Evolutionary conservation across 2,888 invertebrate species (phyloP).

Genomic region (Leptogaster cylindrica): DNA sequence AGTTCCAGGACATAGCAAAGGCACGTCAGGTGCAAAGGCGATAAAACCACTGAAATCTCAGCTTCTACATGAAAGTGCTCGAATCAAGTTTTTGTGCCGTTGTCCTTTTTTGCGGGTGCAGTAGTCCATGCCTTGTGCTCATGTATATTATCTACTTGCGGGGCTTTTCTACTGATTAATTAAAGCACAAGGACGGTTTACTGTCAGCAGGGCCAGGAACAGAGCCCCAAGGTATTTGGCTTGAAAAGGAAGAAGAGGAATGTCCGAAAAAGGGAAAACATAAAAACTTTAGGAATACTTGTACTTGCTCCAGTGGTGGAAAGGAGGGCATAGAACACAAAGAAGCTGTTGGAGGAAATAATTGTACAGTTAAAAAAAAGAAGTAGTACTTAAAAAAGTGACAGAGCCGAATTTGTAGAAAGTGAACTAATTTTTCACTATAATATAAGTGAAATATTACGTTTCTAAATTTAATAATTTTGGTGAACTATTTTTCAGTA

Average conservation of each 20-base stretch:
- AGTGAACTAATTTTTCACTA: too few species aligned
- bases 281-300: slow-evolving; percentile 26
- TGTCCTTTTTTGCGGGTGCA: neutral
- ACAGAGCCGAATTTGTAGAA: too few species aligned
- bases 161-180: slow-evolving; percentile 22
- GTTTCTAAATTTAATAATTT: too few species aligned
- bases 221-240: slow-evolving; percentile 30
- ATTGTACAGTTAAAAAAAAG: neutral
- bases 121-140: slow-evolving; percentile 4
- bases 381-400: too few species aligned
- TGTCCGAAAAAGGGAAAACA: slow-evolving; percentile 16
- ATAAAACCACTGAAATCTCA: slow-evolving; percentile 30
- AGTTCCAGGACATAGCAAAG: slow-evolving; percentile 19
- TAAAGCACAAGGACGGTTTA: slow-evolving; percentile 25
- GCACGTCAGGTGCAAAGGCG: slow-evolving; percentile 21
- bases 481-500: too few species aligned
- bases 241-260: slow-evolving; percentile 20
- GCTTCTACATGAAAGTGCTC: neutral
- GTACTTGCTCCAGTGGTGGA: slow-evolving; percentile 22
- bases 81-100: slow-evolving; percentile 4
- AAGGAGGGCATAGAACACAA: slow-evolving; percentile 20
- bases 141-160: neutral
- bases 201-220: slow-evolving; percentile 8
- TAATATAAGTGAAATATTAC: too few species aligned
- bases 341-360: slow-evolving; percentile 6